Conservation (phyloP, 2,888 invertebrate species). For the Strigamia crassipes region DNA sequence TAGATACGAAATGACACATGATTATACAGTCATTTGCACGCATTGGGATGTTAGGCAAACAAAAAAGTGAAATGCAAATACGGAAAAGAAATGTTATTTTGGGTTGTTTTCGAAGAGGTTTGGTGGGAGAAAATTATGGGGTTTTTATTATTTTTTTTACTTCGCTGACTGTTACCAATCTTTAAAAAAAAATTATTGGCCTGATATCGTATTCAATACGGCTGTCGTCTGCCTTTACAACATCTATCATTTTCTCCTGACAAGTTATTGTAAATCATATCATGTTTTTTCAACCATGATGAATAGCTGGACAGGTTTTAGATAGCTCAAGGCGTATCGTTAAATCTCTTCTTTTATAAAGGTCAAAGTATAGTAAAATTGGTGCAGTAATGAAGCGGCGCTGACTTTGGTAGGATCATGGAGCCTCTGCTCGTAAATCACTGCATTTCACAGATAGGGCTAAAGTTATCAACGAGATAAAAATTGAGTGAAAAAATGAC, state of each 20-base stretch:
- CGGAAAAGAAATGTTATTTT: background rate
- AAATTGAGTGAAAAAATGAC: constrained; percentile 13
- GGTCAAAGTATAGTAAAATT: constrained; percentile 39
- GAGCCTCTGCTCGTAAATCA: constrained; percentile 18
- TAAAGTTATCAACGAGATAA: constrained; percentile 34
- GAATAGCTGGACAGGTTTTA: constrained; percentile 40
- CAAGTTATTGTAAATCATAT: constrained; percentile 42
- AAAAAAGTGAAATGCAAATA: background rate
- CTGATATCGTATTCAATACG: constrained; percentile 37
- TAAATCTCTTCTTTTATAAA: constrained; percentile 40
- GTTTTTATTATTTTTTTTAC: background rate
- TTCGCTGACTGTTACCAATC: background rate
- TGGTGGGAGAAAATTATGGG: background rate
- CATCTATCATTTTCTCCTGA: constrained; percentile 34
- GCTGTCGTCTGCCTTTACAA: constrained; percentile 34
- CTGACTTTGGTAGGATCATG: constrained; percentile 12
- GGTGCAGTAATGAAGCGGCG: constrained; percentile 33
- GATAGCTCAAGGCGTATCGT: constrained; percentile 33
- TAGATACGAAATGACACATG: constrained; percentile 13
- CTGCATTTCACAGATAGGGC: constrained; percentile 23
- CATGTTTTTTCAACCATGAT: constrained; percentile 40
- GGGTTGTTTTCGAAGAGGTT: background rate
- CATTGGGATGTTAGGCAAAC: background rate
- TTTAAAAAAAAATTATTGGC: constrained; percentile 22
- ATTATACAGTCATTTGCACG: constrained; percentile 15